Evolutionary conservation across 1,140 invertebrate genomes (phyloP).

Genomic region (Brachionus rotundiformis): DNA sequence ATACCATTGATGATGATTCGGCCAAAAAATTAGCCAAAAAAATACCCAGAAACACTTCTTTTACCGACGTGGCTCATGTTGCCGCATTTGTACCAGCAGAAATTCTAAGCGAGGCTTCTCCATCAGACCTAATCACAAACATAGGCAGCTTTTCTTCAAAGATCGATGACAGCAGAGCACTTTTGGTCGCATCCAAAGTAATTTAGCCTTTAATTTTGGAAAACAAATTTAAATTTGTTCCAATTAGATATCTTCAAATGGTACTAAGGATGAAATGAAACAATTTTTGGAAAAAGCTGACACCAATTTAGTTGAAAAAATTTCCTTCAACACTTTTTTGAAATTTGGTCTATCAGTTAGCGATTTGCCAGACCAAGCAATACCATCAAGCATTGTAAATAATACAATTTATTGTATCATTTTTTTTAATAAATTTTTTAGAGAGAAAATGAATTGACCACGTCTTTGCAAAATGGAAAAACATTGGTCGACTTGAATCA

Average conservation of each 20-base stretch:
- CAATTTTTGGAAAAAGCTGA: not conserved
- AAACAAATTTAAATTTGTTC: not conserved
- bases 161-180: not conserved
- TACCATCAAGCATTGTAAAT: not conserved
- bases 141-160: not conserved
- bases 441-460: not conserved
- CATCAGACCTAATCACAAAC: not conserved
- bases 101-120: not conserved
- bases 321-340: not conserved
- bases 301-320: not conserved
- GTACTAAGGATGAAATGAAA: not conserved
- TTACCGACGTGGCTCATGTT: not conserved
- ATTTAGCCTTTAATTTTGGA: not conserved
- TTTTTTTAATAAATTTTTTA: not conserved
- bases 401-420: not conserved
- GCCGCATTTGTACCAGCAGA: conserved; percentile 1
- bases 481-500: not conserved
- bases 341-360: not conserved
- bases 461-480: not conserved
- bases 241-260: not conserved
- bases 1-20: not conserved
- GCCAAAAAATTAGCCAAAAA: not conserved
- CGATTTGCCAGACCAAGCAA: not conserved
- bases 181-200: not conserved
- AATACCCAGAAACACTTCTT: not conserved